phyloP scores from a whole-genome alignment of 2,113 vertebrate genomes.

The Periophthalmodon schlosseri region DNA sequence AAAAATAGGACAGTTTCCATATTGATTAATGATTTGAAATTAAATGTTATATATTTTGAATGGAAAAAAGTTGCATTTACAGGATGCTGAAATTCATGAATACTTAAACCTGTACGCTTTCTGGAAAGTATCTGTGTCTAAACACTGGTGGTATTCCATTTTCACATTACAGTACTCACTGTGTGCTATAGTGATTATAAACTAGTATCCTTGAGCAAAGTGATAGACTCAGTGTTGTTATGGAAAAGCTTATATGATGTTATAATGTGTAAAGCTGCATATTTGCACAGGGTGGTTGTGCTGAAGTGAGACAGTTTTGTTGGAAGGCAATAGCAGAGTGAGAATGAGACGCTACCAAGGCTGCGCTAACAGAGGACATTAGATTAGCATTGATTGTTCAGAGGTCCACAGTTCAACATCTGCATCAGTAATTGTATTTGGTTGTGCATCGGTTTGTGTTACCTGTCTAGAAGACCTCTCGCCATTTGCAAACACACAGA shows the following conservation, averaged over 20 bases:
- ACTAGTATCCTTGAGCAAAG: neutral
- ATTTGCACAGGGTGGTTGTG: neutral
- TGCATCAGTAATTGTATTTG: constrained; percentile 52
- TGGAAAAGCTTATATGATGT: neutral
- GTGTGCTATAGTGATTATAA: too few relatives aligned
- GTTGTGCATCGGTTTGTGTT: constrained; percentile 22
- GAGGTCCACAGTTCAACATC: constrained; percentile 51
- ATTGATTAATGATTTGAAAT: too few relatives aligned
- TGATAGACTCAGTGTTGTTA: neutral
- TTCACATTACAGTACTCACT: too few relatives aligned
- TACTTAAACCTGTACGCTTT: too few relatives aligned
- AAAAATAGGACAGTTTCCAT: too few relatives aligned
- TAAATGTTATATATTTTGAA: too few relatives aligned
- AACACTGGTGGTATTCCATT: too few relatives aligned
- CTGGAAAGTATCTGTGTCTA: too few relatives aligned
- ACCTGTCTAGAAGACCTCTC: constrained; percentile 51
- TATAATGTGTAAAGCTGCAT: neutral
- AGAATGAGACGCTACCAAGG: constrained; percentile 17
- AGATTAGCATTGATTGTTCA: constrained; percentile 63
- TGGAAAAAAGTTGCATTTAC: too few relatives aligned
- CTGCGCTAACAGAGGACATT: constrained; percentile 48
- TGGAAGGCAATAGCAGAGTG: constrained; percentile 9
- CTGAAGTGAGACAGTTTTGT: constrained; percentile 1
- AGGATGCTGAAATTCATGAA: too few relatives aligned
- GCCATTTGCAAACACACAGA: constrained; percentile 48